Evolutionary conservation across 2,113 vertebrate genomes (phyloP).

Genomic region (Chionomys nivalis): DNA sequence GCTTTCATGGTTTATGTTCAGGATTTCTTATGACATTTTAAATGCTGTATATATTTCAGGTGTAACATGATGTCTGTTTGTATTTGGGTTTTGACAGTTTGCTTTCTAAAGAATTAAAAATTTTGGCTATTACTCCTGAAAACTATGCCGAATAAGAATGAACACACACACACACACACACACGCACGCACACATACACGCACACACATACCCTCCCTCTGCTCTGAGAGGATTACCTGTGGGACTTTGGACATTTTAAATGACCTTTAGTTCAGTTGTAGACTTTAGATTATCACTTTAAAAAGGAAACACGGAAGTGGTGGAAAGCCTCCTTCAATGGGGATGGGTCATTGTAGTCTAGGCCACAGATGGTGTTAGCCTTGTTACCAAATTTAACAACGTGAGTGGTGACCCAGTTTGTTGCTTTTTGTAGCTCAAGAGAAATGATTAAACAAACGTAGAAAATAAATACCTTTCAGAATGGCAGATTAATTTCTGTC

Average conservation of each 20-base stretch:
- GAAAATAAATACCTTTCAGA: conserved; percentile 77
- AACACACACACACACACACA: background rate
- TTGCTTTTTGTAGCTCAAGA: conserved; percentile 62
- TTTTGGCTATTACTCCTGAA: conserved; percentile 37
- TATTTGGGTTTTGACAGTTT: conserved; percentile 29
- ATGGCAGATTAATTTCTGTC: conserved; percentile 80
- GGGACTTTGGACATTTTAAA: conserved; percentile 29
- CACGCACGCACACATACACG: background rate
- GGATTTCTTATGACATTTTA: conserved; percentile 28
- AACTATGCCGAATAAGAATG: background rate
- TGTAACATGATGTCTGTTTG: conserved; percentile 9
- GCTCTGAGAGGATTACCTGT: background rate
- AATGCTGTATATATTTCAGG: background rate
- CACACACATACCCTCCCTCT: background rate
- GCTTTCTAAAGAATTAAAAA: conserved; percentile 59
- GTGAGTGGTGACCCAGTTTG: conserved; percentile 63
- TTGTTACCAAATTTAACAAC: conserved; percentile 69
- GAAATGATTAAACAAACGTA: conserved; percentile 80
- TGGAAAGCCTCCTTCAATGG: conserved; percentile 42
- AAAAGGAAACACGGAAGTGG: conserved; percentile 31
- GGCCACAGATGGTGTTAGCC: conserved; percentile 70
- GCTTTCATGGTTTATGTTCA: background rate
- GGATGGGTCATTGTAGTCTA: background rate
- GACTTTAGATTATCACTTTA: background rate
- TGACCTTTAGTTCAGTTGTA: conserved; percentile 37